Percentiles rank a stretch among this genome's conserved stretches.
Conservation (phyloP, 2,113 vertebrate genomes). For the Cranoglanis bouderius region DNA sequence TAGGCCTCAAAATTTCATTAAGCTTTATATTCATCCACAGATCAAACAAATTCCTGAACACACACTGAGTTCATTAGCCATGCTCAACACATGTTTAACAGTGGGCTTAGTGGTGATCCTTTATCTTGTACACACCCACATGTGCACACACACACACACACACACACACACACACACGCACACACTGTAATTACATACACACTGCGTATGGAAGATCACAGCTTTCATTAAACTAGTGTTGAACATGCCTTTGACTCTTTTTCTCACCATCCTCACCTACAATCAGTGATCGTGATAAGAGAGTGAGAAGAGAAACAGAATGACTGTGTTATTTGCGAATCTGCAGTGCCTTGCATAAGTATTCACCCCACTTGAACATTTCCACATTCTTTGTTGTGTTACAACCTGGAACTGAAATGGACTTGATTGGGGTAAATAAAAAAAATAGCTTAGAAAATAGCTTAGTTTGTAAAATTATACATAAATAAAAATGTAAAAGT, state of each 20-base stretch:
- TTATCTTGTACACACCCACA: neutral
- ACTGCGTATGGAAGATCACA: neutral
- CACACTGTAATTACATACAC: neutral
- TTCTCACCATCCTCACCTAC: neutral
- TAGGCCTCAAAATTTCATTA: neutral
- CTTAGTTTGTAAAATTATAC: neutral
- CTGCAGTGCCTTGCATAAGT: neutral
- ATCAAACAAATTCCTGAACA: constrained; percentile 23
- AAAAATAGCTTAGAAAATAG: too few relatives aligned
- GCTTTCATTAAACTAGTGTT: neutral
- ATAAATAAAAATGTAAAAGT: too few relatives aligned
- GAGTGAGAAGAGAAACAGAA: neutral
- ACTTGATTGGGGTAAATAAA: neutral
- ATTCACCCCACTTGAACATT: neutral
- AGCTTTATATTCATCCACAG: neutral
- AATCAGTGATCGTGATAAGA: neutral
- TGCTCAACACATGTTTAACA: constrained; percentile 10
- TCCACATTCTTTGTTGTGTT: neutral
- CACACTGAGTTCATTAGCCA: constrained; percentile 22
- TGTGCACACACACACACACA: neutral
- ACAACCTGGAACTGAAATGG: neutral
- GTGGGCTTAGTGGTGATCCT: neutral
- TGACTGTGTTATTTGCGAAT: neutral
- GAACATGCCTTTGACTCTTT: neutral
- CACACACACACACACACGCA: neutral